Percentiles rank a stretch among this genome's conserved stretches.
Evolutionary conservation across 2,888 invertebrate species (phyloP).

Genomic region (Amphipyra berbera): DNA sequence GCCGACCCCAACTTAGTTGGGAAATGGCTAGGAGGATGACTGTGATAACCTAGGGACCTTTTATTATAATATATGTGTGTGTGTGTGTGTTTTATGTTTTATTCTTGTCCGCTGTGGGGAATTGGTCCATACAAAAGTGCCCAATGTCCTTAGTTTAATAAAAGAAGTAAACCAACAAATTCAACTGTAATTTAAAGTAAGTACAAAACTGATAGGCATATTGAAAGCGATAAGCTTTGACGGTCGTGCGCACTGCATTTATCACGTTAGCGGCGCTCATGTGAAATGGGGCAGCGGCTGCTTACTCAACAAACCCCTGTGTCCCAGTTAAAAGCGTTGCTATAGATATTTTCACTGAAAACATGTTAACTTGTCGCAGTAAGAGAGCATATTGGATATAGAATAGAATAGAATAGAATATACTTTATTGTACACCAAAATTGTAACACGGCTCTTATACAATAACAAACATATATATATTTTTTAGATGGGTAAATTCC

Average conservation of each 20-base stretch:
- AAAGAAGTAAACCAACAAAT: neutral
- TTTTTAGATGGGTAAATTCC: too few relatives aligned
- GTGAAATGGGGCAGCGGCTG: slow-evolving; percentile 73
- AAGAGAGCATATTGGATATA: neutral
- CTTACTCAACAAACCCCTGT: slow-evolving; percentile 49
- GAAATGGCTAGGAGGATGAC: too few relatives aligned
- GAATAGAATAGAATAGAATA: too few relatives aligned
- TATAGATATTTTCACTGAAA: slow-evolving; percentile 23
- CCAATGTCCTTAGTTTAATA: neutral
- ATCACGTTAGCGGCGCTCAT: slow-evolving; percentile 69
- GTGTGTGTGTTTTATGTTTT: too few relatives aligned
- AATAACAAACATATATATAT: too few relatives aligned
- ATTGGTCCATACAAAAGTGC: too few relatives aligned
- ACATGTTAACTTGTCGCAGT: neutral
- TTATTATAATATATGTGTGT: too few relatives aligned
- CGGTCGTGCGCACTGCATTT: slow-evolving; percentile 71
- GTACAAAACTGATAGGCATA: slow-evolving; percentile 46
- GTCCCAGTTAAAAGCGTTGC: slow-evolving; percentile 18
- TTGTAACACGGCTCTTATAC: too few relatives aligned
- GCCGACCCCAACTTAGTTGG: too few relatives aligned
- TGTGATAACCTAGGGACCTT: too few relatives aligned
- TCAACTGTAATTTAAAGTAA: slow-evolving; percentile 5
- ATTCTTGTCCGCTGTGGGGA: too few relatives aligned
- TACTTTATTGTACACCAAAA: too few relatives aligned
- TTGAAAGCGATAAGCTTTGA: slow-evolving; percentile 58